Evolutionary conservation across 2,888 invertebrate genomes (phyloP).

Genomic region (Serrognathus titanus): DNA sequence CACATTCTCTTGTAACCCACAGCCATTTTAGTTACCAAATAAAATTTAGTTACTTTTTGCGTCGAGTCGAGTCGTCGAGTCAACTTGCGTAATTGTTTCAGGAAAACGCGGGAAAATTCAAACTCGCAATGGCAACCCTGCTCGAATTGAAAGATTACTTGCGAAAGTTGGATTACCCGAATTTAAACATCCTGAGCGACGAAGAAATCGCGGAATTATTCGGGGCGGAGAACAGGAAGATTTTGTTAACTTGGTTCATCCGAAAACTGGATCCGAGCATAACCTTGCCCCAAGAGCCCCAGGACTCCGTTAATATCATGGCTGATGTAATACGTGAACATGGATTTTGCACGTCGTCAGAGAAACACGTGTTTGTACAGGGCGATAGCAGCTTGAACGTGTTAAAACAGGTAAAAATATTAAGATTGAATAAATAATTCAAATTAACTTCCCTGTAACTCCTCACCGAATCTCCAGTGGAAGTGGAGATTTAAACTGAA

Average conservation of each 20-base stretch:
- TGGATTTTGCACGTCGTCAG: conserved; percentile 4
- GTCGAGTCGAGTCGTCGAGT: too few species aligned
- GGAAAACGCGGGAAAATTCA: not conserved
- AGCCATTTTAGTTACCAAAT: too few species aligned
- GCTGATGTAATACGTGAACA: not conserved
- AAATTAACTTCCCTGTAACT: too few species aligned
- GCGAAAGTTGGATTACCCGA: not conserved
- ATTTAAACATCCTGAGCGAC: not conserved
- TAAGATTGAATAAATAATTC: not conserved
- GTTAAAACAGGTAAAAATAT: not conserved
- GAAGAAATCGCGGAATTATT: conserved; percentile 1
- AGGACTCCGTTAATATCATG: not conserved
- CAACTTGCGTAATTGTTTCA: not conserved
- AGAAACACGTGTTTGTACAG: not conserved
- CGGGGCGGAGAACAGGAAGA: not conserved
- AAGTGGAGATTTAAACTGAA: too few species aligned
- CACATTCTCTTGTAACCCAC: too few species aligned
- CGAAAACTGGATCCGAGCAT: not conserved
- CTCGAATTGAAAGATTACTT: not conserved
- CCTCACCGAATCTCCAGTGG: too few species aligned
- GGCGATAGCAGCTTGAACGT: not conserved
- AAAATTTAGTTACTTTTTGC: too few species aligned
- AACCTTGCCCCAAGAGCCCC: not conserved
- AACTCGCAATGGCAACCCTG: not conserved
- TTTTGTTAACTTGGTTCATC: conserved; percentile 1